Percentiles rank a stretch among this genome's conserved stretches.
Evolutionary conservation across 2,113 vertebrate genomes (phyloP).

Genomic region (Tiliqua scincoides): DNA sequence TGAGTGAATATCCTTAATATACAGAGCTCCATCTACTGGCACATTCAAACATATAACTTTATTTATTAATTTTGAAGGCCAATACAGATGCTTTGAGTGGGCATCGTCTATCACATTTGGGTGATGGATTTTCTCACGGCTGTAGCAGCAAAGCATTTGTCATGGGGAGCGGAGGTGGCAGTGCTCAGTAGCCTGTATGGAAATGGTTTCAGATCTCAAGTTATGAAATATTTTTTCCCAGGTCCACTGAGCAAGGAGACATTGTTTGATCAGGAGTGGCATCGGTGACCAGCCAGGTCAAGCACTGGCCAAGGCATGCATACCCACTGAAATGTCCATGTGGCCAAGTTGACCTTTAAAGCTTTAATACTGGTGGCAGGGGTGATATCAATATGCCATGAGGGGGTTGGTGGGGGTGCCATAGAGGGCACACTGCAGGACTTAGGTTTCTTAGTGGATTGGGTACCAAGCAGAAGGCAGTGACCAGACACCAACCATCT

Average conservation of each 20-base stretch:
- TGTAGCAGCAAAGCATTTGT: background rate
- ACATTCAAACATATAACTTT: background rate
- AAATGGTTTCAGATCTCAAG: background rate
- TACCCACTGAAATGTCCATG: too few species aligned
- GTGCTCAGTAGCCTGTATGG: background rate
- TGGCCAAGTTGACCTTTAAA: too few species aligned
- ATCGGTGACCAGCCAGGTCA: too few species aligned
- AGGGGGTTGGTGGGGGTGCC: too few species aligned
- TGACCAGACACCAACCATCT: too few species aligned
- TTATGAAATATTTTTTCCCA: background rate
- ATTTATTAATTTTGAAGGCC: background rate
- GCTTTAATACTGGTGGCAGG: too few species aligned
- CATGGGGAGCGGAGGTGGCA: background rate
- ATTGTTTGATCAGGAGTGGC: background rate
- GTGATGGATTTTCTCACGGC: background rate
- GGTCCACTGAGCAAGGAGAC: background rate
- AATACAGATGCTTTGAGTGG: background rate
- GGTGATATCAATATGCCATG: too few species aligned
- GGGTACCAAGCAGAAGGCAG: too few species aligned
- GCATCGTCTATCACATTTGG: background rate
- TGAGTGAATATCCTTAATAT: background rate
- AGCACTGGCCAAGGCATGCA: too few species aligned
- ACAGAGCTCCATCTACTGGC: slow-evolving; percentile 8
- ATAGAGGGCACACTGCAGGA: too few species aligned
- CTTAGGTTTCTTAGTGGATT: too few species aligned